A percentile compares a stretch with the other conserved stretches of the same genome.
Evolutionary conservation across 1,140 invertebrate genomes (phyloP).

Genomic region (Lordiphosa mommai): DNA sequence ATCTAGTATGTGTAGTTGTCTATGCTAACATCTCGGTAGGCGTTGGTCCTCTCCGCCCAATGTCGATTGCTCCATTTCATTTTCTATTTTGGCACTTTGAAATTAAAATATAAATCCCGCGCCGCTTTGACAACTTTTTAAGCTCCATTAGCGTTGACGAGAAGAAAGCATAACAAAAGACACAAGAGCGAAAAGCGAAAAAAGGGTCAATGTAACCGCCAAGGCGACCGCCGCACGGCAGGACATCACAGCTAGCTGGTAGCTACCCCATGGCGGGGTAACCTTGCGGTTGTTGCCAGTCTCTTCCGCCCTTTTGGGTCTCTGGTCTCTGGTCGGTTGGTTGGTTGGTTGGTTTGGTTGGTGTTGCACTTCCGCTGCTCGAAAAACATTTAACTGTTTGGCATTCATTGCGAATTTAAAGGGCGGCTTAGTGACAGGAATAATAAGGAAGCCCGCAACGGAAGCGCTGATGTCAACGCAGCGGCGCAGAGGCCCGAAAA

Average conservation of each 20-base stretch:
- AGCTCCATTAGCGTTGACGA: conserved; percentile 74
- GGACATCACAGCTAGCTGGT: conserved; percentile 19
- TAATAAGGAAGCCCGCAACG: conserved; percentile 73
- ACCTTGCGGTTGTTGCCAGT: conserved; percentile 45
- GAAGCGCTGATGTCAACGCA: conserved; percentile 71
- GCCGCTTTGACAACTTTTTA: conserved; percentile 75
- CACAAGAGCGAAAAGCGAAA: conserved; percentile 6
- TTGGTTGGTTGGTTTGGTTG: conserved; percentile 39
- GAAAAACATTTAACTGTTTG: conserved; percentile 71
- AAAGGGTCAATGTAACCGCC: conserved; percentile 31
- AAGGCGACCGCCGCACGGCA: conserved; percentile 41
- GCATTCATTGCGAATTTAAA: conserved; percentile 77
- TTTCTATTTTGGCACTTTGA: conserved; percentile 71
- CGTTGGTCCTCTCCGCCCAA: background rate
- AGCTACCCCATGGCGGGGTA: conserved; percentile 31
- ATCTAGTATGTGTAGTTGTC: no score
- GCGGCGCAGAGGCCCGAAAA: conserved; percentile 1
- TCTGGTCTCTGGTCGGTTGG: conserved; percentile 20
- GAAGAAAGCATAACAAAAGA: conserved; percentile 52
- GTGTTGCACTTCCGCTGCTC: conserved; percentile 66
- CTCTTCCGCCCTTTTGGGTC: conserved; percentile 7
- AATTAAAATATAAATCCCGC: conserved; percentile 76
- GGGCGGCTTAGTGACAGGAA: conserved; percentile 76
- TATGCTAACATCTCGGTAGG: no score
- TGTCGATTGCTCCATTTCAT: conserved; percentile 49